Evolutionary conservation across 2,113 vertebrate genomes (phyloP).

Genomic region (Coptodon bakossiorum): DNA sequence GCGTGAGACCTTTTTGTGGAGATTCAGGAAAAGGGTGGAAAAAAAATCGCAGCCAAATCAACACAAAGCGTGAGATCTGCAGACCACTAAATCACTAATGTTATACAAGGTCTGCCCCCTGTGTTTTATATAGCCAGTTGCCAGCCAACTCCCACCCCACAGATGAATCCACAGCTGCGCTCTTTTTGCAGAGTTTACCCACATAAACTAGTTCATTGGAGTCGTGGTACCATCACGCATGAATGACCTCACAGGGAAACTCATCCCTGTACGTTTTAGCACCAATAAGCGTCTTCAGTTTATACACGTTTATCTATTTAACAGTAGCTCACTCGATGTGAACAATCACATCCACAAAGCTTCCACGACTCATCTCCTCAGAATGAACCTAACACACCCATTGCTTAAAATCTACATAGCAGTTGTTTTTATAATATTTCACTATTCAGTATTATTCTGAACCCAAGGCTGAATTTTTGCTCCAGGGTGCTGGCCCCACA

Average conservation of each 20-base stretch:
- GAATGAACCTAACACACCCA: constrained; percentile 14
- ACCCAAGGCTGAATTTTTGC: constrained; percentile 37
- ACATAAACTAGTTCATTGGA: constrained; percentile 21
- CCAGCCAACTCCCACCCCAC: constrained; percentile 63
- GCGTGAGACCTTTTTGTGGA: constrained; percentile 57
- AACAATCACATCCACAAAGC: background rate
- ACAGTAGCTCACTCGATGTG: background rate
- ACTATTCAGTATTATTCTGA: constrained; percentile 59
- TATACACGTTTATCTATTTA: background rate
- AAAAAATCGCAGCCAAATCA: constrained; percentile 52
- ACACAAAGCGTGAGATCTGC: constrained; percentile 67
- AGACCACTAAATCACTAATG: constrained; percentile 71
- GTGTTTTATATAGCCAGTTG: constrained; percentile 61
- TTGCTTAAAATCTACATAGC: constrained; percentile 22
- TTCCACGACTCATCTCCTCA: background rate
- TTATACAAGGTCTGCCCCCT: constrained; percentile 71
- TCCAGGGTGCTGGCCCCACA: constrained; percentile 39
- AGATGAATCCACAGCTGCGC: constrained; percentile 54
- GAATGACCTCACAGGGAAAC: constrained; percentile 12
- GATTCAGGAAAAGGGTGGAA: constrained; percentile 31
- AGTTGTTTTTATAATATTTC: constrained; percentile 61
- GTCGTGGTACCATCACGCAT: constrained; percentile 13
- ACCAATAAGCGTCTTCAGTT: background rate
- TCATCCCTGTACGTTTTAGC: background rate
- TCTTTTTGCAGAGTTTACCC: constrained; percentile 43